Conservation (phyloP, 53 echinoderm and acorn worm species). For the Holothuria scabra region DNA sequence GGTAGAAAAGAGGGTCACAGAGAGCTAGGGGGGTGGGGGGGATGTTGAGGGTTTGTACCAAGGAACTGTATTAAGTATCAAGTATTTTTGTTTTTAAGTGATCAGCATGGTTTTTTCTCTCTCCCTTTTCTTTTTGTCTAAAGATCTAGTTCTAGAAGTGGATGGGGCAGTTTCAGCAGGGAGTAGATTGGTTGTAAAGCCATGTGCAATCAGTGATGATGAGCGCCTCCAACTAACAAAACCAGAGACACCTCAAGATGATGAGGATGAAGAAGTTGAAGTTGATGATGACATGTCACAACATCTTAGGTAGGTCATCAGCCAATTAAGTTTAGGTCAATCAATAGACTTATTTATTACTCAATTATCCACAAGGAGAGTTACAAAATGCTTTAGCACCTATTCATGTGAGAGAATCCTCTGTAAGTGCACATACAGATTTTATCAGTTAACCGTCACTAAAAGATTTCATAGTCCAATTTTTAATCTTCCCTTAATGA, state of each 20-base stretch:
- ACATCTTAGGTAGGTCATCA: slow-evolving; percentile 64
- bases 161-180: slow-evolving; percentile 72
- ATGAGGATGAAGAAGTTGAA: slow-evolving; percentile 59
- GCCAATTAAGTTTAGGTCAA: neutral
- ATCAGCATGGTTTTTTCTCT: neutral
- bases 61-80: too few relatives aligned
- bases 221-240: slow-evolving; percentile 72
- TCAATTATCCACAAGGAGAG: too few relatives aligned
- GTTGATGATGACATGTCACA: slow-evolving; percentile 58
- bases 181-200: slow-evolving; percentile 73
- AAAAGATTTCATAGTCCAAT: too few relatives aligned
- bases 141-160: slow-evolving; percentile 79
- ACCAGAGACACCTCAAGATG: slow-evolving; percentile 66
- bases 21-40: too few relatives aligned
- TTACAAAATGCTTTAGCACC: too few relatives aligned
- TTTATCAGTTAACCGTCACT: too few relatives aligned
- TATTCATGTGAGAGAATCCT: too few relatives aligned
- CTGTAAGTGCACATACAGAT: too few relatives aligned
- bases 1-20: too few relatives aligned
- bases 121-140: neutral
- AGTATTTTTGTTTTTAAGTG: neutral
- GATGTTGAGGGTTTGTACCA: too few relatives aligned
- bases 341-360: too few relatives aligned
- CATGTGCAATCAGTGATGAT: slow-evolving; percentile 76
- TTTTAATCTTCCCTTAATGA: too few relatives aligned